phyloP scores from a whole-genome alignment of 2,888 invertebrate genomes.

The Pheosia tremula region DNA sequence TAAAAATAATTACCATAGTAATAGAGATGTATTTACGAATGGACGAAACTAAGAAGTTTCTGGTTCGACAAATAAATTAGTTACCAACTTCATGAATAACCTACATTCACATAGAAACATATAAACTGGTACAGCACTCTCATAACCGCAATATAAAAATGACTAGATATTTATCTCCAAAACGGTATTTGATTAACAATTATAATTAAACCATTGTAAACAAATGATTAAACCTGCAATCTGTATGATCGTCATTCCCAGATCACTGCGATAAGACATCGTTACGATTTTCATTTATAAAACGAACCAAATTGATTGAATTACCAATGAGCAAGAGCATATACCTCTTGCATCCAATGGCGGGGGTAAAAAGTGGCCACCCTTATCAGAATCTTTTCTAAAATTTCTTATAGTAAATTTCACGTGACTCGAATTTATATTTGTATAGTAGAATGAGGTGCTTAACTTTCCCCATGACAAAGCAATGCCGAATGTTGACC shows the following conservation, averaged over 20 bases:
- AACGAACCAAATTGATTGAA: constrained; percentile 41
- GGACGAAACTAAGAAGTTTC: too few species aligned
- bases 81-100: too few species aligned
- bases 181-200: constrained; percentile 13
- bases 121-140: not conserved
- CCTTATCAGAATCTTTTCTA: not conserved
- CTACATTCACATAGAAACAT: too few species aligned
- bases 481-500: not conserved
- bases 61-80: too few species aligned
- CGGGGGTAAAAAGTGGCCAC: not conserved
- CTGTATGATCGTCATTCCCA: constrained; percentile 19
- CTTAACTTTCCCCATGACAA: not conserved
- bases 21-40: too few species aligned
- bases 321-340: constrained; percentile 51
- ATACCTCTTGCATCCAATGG: constrained; percentile 30
- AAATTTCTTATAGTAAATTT: not conserved
- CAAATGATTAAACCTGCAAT: constrained; percentile 23
- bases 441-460: not conserved
- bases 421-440: not conserved
- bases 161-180: not conserved
- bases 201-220: constrained; percentile 12
- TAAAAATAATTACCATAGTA: too few species aligned
- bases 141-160: not conserved
- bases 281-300: constrained; percentile 28
- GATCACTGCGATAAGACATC: constrained; percentile 26